Base-by-base conservation (phyloP, 2,113 vertebrate genomes). In the Morphnarchus princeps region DNA sequence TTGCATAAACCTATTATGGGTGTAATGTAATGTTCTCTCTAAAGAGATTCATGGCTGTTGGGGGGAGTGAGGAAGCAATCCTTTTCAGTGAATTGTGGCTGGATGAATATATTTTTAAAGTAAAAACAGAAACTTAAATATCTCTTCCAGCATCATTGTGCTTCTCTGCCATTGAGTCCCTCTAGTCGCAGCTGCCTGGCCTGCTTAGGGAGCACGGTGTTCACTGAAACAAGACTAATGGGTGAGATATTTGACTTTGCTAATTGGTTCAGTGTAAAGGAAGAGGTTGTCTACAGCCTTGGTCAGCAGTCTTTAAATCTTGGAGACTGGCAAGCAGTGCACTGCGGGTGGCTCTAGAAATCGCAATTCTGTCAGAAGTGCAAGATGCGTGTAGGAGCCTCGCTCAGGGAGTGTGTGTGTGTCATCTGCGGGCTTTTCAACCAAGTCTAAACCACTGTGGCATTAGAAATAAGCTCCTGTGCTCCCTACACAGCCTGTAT, bases 181-280 rank as follows among this genome's bases (percentile, higher is more conserved):
- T 90, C 36, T 20, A 7, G 32, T 24, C 5, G 10, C 69, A 24
- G 58, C 74, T 13, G 5, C 71, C 47, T 40, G 55, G 45, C 45
- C 63, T 42, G 82, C 89, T 43, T 38, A 52, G 32, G 91, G 87
- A 91, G 86, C 78, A 38, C 61, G 73, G 74, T 76, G 90, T 76
- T 93, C 85, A 45, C 61, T 57, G 95, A 76, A 87, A 93, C 87
- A 81, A 90, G 93, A 73, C 92, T 86, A 62, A 79, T 57, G 78
- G 94, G 97, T 94, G 97, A 98, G 97, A 94, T 98, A 93, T 97
- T 98, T 98, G 96, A 81, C 97, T 97, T 97, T 95, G 97, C 70
- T 96, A 96, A 98, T 98, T 96, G 98, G 98, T 97, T 98, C 93
- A 61, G 71, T 62, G 94, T 89, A 93, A 98, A 97, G 97, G 94